Base-by-base conservation (phyloP, 2,797 vertebrate genomes). In the Smutsia temminckii region DNA sequence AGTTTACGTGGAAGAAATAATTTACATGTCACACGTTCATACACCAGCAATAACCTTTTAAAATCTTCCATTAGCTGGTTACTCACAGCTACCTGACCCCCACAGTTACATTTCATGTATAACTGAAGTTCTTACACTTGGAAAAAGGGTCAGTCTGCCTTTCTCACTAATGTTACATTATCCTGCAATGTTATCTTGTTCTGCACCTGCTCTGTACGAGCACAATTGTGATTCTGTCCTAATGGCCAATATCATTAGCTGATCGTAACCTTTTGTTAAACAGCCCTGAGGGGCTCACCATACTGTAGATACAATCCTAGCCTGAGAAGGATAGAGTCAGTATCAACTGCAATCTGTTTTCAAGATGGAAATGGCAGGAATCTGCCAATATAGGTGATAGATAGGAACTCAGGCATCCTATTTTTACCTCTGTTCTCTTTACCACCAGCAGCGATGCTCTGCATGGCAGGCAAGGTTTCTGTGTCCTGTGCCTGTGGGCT, bases 381-480 rank as follows among this genome's bases (percentile, higher is more conserved):
- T 71, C 55, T 68, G 59, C 89, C 64, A 46, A 59, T 84, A 40
- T 14, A 84, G 51, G 78, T 68, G 85, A 81, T 34, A 89, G 95
- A 74, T 83, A 83, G 68, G 92, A 84, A 42, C 34, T 37, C 34
- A 23, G 14, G 12, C 27, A 16, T 96, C 93, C 98, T 98, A 57
- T 96, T 92, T 95, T 89, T 89, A 64, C 29, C 89, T 91, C 74
- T 93, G 90, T 83, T 94, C 97, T 95, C 79, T 94, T 97, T 96
- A 85, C 90, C 61, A 12, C 94, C 95, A 94, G 91, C 86, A 80
- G 77, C 96, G 96, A 77, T 63, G 95, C 86, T 92, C 72, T 23
- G 95, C 94, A 1, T 8, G 95, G 83, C 90, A 96, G 97, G 95
- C 93, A 95, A 93, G 96, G 97, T 96, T 95, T 98, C 86, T 94